These are phyloP conservation scores for Botia kubotai DNA, from an alignment of 2,797 vertebrate genomes.

Conservation along the genomic window DNA sequence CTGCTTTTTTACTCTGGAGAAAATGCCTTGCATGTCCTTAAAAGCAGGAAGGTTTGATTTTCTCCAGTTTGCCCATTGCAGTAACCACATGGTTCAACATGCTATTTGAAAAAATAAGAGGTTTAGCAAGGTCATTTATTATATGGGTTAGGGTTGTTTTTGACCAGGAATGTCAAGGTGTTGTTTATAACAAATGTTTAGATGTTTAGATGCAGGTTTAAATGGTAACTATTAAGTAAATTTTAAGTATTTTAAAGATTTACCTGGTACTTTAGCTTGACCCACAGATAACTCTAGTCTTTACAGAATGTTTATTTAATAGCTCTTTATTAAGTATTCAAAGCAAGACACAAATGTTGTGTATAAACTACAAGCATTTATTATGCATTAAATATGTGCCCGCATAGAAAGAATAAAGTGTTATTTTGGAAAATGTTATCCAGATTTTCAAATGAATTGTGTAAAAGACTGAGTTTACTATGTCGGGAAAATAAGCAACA, in stretches of 20 bases:
- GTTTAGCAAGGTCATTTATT: conserved; percentile 20
- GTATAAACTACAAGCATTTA: not conserved
- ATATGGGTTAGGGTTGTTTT: not conserved
- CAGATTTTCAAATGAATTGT: not conserved
- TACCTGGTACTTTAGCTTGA: not conserved
- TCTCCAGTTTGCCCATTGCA: not conserved
- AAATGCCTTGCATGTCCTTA: conserved; percentile 10
- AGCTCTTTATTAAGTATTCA: not conserved
- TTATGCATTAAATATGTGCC: not conserved
- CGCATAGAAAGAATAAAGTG: not conserved
- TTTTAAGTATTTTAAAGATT: not conserved
- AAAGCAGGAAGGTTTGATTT: conserved; percentile 28
- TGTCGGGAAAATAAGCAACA: not conserved
- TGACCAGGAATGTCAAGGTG: conserved; percentile 15
- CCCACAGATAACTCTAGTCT: not conserved
- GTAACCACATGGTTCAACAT: conserved; percentile 14
- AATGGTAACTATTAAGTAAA: not conserved
- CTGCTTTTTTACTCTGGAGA: not conserved
- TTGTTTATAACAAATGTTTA: conserved; percentile 6
- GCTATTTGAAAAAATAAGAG: conserved; percentile 16
- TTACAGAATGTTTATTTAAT: not conserved
- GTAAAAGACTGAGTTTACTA: not conserved
- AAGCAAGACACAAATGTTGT: not conserved
- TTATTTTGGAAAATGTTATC: not conserved
- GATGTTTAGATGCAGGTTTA: not conserved